These are phyloP conservation scores for Gymnocypris eckloni DNA, from an alignment of 2,797 vertebrate genomes.

Conservation along the genomic window DNA sequence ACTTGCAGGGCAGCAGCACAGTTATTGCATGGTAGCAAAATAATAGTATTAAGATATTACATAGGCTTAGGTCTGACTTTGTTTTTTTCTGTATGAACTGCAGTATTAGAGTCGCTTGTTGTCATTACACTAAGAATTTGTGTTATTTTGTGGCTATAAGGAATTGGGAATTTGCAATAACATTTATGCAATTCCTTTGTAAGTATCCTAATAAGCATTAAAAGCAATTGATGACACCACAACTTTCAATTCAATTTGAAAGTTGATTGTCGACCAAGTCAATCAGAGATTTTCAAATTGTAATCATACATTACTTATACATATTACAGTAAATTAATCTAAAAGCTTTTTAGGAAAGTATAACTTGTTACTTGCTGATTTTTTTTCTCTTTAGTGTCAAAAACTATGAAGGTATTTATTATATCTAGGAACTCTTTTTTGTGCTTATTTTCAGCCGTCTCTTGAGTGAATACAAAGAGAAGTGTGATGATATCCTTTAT, in stretches of 20 bases:
- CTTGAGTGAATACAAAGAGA: constrained; percentile 86
- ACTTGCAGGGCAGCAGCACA: neutral
- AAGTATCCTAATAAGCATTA: neutral
- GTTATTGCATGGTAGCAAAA: neutral
- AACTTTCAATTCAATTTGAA: neutral
- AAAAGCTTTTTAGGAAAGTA: neutral
- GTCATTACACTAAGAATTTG: neutral
- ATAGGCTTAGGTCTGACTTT: neutral
- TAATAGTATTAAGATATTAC: neutral
- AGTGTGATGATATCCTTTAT: constrained; percentile 89
- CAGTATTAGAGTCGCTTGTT: neutral
- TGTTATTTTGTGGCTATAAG: neutral
- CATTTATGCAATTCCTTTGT: neutral
- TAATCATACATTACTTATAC: neutral
- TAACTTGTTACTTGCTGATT: neutral
- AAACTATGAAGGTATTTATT: neutral
- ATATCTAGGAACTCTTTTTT: neutral
- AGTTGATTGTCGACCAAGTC: neutral
- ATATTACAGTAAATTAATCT: neutral
- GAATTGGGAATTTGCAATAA: neutral
- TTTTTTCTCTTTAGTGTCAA: neutral
- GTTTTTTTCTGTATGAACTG: neutral
- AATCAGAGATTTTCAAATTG: neutral
- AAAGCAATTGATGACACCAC: neutral
- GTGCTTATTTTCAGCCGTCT: constrained; percentile 69